phyloP scores from a whole-genome alignment of 1,140 invertebrate species.

The Stegodyphus dumicola region DNA sequence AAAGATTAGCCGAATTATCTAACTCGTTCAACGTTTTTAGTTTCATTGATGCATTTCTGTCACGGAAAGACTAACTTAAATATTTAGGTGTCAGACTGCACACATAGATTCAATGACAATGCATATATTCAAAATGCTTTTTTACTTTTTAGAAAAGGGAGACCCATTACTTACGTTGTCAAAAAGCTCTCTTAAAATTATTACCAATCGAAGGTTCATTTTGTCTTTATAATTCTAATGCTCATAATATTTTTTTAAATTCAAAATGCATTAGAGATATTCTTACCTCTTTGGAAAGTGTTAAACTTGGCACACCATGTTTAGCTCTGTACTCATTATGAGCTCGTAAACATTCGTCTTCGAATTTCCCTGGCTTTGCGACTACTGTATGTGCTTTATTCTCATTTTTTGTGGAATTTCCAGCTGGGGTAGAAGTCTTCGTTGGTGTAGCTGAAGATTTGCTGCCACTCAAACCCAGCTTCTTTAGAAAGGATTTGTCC shows the following conservation, averaged over 20 bases:
- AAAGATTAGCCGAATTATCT: no score
- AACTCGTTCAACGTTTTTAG: no score
- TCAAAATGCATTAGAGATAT: neutral
- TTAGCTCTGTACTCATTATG: slow-evolving; percentile 83
- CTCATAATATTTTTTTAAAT: neutral
- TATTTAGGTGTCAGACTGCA: no score
- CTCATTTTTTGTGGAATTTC: neutral
- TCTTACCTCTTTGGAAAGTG: slow-evolving; percentile 78
- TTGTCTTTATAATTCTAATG: no score
- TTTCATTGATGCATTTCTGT: no score
- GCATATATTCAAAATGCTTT: no score
- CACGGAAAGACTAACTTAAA: no score
- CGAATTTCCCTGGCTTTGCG: slow-evolving; percentile 68
- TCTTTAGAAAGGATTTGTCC: neutral
- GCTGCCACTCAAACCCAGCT: neutral
- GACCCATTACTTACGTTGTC: no score
- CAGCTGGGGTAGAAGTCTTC: neutral
- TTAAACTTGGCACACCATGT: slow-evolving; percentile 78
- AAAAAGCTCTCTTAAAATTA: no score
- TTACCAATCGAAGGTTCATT: no score
- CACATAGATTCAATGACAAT: no score
- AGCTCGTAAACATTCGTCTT: slow-evolving; percentile 75
- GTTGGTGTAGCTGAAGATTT: neutral
- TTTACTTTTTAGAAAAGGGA: no score
- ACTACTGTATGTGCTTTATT: neutral